Evolutionary conservation across 1,140 invertebrate species (phyloP), one percentile per base, ranked within the genome.

Genomic region (Ptiloglossa arizonensis): DNA sequence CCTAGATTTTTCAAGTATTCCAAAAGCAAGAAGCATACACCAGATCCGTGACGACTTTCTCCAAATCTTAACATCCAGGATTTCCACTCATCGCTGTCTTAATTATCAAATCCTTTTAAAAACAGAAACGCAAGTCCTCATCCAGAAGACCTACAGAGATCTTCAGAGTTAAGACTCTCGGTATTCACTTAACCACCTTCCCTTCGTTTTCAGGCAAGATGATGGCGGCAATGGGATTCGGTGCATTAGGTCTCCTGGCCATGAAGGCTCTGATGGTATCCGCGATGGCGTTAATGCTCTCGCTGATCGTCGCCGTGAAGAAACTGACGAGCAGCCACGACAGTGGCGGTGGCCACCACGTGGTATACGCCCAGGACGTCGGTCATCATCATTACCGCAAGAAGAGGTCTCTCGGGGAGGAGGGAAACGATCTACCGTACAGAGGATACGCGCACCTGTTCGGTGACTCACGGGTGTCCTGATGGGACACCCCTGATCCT

Each of bases 281-380:
- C 38, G 95, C 95, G 6, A 85, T 96, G 62, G 96, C 96, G 1
- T 88, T 97, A 29, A 94, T 96, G 94, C 92, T 96, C 59, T 95
- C 96, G 24, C 91, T 95, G 6, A 94, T 96, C 48, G 93, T 96
- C 2, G 96, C 95, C 9, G 91, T 96, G 6, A 96, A 96, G 91
- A 96, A 96, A 62, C 89, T 96, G 19, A 89, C 95, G 0, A 93
- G 94, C n/a, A 93, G 93, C 27, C 93, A 94, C 35, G 88, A 91
- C 6, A 95, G 96, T 35, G 93, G 95, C 57, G 94, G 94, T 32
- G 93, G 94, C 41, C 94, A 94, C 19, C 95, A 96, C 84, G 95
- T 96, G n/a, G 95, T 96, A 46, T 96, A 96, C 83, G 94, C 94
- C 9, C 94, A 94, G 68, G 93, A 95, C 78, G 85, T 87, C 92